Evolutionary conservation across 2,113 vertebrate species (phyloP), one percentile per base, ranked within the genome.

Genomic region (Myrmecophaga tridactyla): DNA sequence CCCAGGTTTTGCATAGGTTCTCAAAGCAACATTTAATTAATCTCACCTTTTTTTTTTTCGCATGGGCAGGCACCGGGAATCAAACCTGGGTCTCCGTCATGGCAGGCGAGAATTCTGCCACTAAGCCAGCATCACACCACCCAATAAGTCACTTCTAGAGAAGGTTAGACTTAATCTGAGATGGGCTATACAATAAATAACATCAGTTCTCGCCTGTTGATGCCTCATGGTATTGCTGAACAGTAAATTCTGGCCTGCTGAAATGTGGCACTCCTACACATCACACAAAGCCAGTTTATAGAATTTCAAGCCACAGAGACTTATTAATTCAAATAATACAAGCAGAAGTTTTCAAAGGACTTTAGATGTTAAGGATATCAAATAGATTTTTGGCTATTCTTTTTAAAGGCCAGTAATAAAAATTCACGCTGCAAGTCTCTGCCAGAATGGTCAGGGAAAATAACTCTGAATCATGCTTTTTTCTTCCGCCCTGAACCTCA

Each of bases 351-450:
- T 76, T 27, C 46, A 46, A 82, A 60, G 34, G 31, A 27, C 27
- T 62, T 73, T 80, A 67, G 29, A 23, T 4, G 43, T 13, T 53
- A 36, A 92, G 14, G 15, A 72, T 36, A 17, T 56, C 53, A 88
- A 63, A 58, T 46, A 21, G 39, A 36, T 53, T 86, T 83, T 41
- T 62, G 39, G 48, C 46, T 43, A 10, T 76, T 23, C 14, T 76
- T 70, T 88, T 86, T 67, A 67, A 73, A 65, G 43, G 34, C 53
- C 17, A 58, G 27, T 78, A 72, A 65, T 63, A 48, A n/a, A 88
- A 86, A 9, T 75, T 51, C 23, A 39, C 23, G 17, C 48, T 46
- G 4, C 29, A 53, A 67, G 1, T 27, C 39, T 80, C 31, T 77
- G 31, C 76, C 18, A 23, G 13, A 14, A 51, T 6, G 17, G 4